Percentiles rank a stretch among this genome's conserved stretches.
phyloP scores from a whole-genome alignment of 1,140 invertebrate species.

The Macrosteles quadrilineatus region DNA sequence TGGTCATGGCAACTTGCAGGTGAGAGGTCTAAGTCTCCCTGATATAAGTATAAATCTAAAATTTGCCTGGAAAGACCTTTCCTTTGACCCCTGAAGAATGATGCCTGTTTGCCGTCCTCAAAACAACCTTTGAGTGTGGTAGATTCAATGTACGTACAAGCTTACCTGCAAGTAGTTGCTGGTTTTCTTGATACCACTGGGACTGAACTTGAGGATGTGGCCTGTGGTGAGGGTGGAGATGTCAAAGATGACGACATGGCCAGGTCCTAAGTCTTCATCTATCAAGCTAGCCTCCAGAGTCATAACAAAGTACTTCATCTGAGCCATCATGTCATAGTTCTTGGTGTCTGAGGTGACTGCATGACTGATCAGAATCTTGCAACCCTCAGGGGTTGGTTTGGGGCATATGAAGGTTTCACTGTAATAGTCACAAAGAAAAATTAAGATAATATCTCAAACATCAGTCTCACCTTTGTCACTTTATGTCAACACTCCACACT shows the following conservation, averaged over 20 bases:
- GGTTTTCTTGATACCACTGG: conserved; percentile 8
- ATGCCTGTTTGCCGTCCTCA: no score
- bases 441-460: neutral
- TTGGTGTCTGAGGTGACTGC: conserved; percentile 1
- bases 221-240: conserved; percentile 3
- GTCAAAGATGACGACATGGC: conserved; percentile 10
- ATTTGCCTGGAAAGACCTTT: no score
- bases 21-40: no score
- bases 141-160: no score
- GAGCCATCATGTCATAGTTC: conserved; percentile 13
- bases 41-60: no score
- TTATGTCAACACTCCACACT: no score
- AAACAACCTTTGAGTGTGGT: no score
- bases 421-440: neutral
- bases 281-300: conserved; percentile 12
- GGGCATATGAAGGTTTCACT: neutral
- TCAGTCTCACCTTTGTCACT: no score
- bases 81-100: no score
- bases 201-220: conserved; percentile 19
- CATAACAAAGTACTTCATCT: conserved; percentile 24
- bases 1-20: no score
- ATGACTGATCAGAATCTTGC: neutral
- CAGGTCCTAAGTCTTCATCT: conserved; percentile 5
- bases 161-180: conserved; percentile 17
- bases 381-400: neutral